Base-by-base conservation (phyloP, 2,797 vertebrate genomes). In the Lindbergichthys nudifrons region DNA sequence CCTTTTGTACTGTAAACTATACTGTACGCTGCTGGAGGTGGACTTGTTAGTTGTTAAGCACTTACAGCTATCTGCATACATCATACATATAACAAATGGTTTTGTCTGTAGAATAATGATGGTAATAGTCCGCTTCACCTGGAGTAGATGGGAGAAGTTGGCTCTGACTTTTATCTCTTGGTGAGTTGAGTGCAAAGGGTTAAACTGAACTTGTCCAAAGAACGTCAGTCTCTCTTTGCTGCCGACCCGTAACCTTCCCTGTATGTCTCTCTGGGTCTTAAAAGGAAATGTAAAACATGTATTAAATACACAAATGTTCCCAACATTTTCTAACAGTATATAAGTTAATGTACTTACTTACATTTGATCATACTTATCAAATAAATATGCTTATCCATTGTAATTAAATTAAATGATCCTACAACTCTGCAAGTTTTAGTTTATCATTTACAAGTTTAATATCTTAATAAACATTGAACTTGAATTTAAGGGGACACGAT, bases 131-230 rank as follows among this genome's bases (percentile, higher is more conserved):
- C 23, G 3, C 13, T 73, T 90, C 93, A 97, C 96, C 96, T 96
- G 93, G 10, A 97, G 94, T 10, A 93, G 92, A 53, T 95, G 95
- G 46, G 86, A 89, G 71, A 94, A 32, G 69, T 94, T 94, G 84
- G 94, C 77, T 69, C 88, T 92, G 43, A 96, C 43, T 63, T 90
- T 75, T 39, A 94, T 82, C 30, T 56, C 72, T 79, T 90, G 89
- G 39, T 92, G 83, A 54, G 58, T 43, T 5, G 43, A 79, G 51
- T 42, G 81, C 30, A 86, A 88, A 78, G 86, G 84, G 69, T 94
- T 91, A 52, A 77, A 41, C 36, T 89, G 88, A 57, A 95, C 73
- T 36, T 85, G 88, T 52, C 94, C 95, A n/a, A 92, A 86, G 42
- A 97, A 79, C 18, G 73, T 85, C 68, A 96, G 79, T 41, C 80